A percentile compares a stretch with the other conserved stretches of the same genome.
phyloP scores from a whole-genome alignment of 2,113 vertebrate genomes.

The Hassar affinis region DNA sequence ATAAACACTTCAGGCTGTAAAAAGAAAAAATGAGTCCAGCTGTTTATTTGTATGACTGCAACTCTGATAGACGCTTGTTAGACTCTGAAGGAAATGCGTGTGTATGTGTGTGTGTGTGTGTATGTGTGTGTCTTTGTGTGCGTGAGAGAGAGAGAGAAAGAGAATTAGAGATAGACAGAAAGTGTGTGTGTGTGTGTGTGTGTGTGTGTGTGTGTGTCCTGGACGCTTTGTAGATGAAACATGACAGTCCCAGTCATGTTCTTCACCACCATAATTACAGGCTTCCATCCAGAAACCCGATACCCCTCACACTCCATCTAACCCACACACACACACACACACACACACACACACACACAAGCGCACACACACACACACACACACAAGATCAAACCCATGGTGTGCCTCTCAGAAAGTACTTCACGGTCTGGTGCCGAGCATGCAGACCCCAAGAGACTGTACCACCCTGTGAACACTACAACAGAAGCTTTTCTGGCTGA shows the following conservation, averaged over 20 bases:
- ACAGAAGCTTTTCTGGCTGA: background rate
- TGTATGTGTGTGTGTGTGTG: background rate
- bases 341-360: background rate
- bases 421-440: background rate
- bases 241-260: conserved; percentile 23
- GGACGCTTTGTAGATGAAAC: conserved; percentile 45
- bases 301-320: conserved; percentile 17
- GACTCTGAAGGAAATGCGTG: conserved; percentile 25
- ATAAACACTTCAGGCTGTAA: background rate
- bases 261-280: conserved; percentile 31
- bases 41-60: background rate
- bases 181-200: conserved; percentile 39
- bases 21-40: background rate
- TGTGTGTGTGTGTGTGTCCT: conserved; percentile 36
- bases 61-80: background rate
- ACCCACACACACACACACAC: too few relatives aligned
- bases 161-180: background rate
- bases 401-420: conserved; percentile 26
- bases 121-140: too few relatives aligned
- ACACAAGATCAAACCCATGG: background rate
- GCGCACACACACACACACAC: conserved; percentile 15
- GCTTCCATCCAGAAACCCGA: conserved; percentile 25
- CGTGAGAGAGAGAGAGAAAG: too few relatives aligned
- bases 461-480: conserved; percentile 7
- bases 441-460: background rate